Conservation (phyloP, 2,888 invertebrate species). For the Alitta virens region DNA sequence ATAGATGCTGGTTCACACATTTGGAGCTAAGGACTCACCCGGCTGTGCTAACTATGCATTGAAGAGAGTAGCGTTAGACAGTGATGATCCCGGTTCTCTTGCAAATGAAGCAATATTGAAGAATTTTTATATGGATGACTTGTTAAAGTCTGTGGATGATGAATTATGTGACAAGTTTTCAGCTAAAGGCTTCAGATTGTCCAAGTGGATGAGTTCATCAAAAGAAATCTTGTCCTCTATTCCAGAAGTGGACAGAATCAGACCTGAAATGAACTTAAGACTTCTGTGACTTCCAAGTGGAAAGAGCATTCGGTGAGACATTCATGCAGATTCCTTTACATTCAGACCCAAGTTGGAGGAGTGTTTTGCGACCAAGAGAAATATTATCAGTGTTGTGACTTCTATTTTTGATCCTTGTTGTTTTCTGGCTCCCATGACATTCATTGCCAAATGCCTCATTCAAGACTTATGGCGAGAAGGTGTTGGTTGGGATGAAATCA, state of each 20-base stretch:
- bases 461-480: not conserved
- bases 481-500: not conserved
- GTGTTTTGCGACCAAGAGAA: not conserved
- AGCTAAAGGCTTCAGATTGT: no score
- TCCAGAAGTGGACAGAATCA: no score
- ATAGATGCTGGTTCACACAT: constrained; percentile 23
- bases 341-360: no score
- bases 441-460: not conserved
- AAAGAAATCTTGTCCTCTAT: no score
- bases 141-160: no score
- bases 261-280: no score
- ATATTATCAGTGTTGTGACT: not conserved
- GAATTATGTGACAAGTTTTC: no score
- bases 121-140: constrained; percentile 18
- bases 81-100: not conserved
- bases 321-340: no score
- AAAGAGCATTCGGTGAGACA: no score
- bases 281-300: no score
- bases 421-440: not conserved
- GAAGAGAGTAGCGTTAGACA: not conserved
- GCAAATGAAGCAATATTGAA: not conserved
- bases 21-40: constrained; percentile 16
- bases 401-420: constrained; percentile 11
- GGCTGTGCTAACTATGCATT: constrained; percentile 18
- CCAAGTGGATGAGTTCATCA: no score